Base-by-base conservation (phyloP, 2,888 invertebrate species). In the Melangyna quadrimaculata region DNA sequence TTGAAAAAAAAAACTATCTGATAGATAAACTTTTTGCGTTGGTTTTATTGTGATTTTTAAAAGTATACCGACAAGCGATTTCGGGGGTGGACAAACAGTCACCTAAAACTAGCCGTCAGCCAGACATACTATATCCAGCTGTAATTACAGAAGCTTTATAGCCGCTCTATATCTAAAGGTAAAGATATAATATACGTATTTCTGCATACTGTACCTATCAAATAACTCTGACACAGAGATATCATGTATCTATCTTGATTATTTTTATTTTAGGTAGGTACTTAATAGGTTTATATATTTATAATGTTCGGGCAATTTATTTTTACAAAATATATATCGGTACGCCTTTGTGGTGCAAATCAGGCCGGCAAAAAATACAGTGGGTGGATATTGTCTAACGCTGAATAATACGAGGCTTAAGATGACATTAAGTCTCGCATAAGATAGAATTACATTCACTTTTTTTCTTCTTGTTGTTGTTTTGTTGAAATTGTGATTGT, bases 371-470 rank as follows among this genome's bases (percentile, higher is more conserved):
- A 74, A 32, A 74, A 37, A 43, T 43, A 29, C 40, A 53, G 72
- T 82, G 69, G 82, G 67, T 72, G 71, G 53, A 27, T 75, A 65
- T 75, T 75, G 67, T 53, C 32, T 29, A 57, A 81, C 37, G 48
- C 35, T 27, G 63, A 63, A 37, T 45, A 59, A 43, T 27, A 48
- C 19, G 22, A 51, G 35, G 51, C 67, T 67, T 37, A 53, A 53
- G 75, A 77, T 67, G 81, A 43, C 80, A 81, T 70, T 75, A 65
- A 71, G 63, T 40, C 48, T 48, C 51, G 10, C 24, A 35, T 67
- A 35, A 51, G 43, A 59, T 73, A 67, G 48, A 72, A 67, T 65
- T 35, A 73, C 82, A 82, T 82, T 79, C 79, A 79, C 79, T 79
- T 73, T 67, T 67, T 24, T 22, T 48, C 1, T 22, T 14, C 4